Evolutionary conservation across 2,888 invertebrate genomes (phyloP), one percentile per base, ranked within the genome.

Genomic region (Tetropium fuscum): DNA sequence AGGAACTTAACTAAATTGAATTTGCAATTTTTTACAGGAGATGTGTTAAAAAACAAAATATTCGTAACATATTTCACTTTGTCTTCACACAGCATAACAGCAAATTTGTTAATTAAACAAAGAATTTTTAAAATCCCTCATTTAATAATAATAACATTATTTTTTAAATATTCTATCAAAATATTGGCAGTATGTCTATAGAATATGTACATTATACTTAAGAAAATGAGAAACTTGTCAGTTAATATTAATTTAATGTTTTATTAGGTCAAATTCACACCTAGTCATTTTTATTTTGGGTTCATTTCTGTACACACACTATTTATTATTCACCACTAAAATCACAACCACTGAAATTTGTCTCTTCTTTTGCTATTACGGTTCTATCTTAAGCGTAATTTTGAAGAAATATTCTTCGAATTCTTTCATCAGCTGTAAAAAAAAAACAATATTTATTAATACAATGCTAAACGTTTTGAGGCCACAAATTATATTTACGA

Each of bases 321-420:
- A 55, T 47, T n/a, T n/a, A 58, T 60, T 57, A 58, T 53, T 63
- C 56, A 54, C 44, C 51, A 56, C 53, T 58, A 61, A 44, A 57
- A 66, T 66, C 66, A 66, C 66, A 66, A 63, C 58, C 61, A 65
- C 65, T 61, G 57, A 59, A 49, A 58, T 60, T 58, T 56, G 47
- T 48, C 56, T 43, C 32, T 48, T 48, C n/a, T n/a, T n/a, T n/a
- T n/a, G n/a, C n/a, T n/a, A n/a, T n/a, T n/a, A n/a, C n/a, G 51
- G 56, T 43, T 55, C 56, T 27, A 25, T 15, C 51, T 48, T 40
- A n/a, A 8, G 38, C 53, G 56, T 40, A 55, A 56, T 38, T 60
- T 53, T 44, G 62, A 58, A 62, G 62, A 65, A 65, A 63, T 60
- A 65, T 60, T 49, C 60, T 56, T 58, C 63, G 58, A 48, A 47